Percentiles rank a stretch among this genome's conserved stretches.
These are phyloP conservation scores for Ictalurus punctatus DNA, from an alignment of 2,113 vertebrate genomes.

Conservation along the genomic window DNA sequence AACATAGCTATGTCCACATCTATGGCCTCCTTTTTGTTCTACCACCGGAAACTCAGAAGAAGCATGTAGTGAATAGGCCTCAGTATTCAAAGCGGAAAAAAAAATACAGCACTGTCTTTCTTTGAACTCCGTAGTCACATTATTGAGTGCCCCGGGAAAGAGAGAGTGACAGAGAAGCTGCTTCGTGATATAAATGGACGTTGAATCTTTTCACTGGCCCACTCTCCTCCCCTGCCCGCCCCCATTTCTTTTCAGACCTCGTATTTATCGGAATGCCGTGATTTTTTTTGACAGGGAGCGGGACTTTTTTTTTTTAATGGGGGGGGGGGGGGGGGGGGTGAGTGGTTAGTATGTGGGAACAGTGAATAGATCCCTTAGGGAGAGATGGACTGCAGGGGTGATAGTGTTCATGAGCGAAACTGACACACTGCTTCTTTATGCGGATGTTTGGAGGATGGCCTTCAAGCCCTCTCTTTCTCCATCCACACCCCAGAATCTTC, in stretches of 20 bases:
- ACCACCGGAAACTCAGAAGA: constrained; percentile 60
- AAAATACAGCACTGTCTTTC: constrained; percentile 57
- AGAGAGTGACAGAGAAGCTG: constrained; percentile 63
- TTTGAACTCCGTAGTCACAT: constrained; percentile 58
- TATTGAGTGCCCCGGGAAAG: constrained; percentile 65
- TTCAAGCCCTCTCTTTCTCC: constrained; percentile 44
- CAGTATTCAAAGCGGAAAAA: constrained; percentile 68
- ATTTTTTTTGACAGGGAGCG: constrained; percentile 30
- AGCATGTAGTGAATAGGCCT: constrained; percentile 66
- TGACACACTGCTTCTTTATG: constrained; percentile 76
- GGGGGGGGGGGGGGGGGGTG: background rate
- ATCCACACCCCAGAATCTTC: constrained; percentile 71
- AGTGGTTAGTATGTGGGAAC: constrained; percentile 50
- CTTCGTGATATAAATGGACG: constrained; percentile 63
- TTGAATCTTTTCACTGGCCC: constrained; percentile 59
- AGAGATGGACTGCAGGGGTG: constrained; percentile 33
- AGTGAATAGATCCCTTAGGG: constrained; percentile 40
- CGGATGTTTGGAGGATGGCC: constrained; percentile 67
- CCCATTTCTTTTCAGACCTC: constrained; percentile 43
- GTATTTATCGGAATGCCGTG: constrained; percentile 40
- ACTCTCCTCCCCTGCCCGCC: constrained; percentile 39
- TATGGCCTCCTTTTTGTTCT: constrained; percentile 48
- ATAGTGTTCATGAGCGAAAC: constrained; percentile 41
- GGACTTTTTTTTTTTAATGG: background rate
- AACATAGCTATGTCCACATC: constrained; percentile 37